Conservation (phyloP, 2,113 vertebrate species). For the Vimba vimba region DNA sequence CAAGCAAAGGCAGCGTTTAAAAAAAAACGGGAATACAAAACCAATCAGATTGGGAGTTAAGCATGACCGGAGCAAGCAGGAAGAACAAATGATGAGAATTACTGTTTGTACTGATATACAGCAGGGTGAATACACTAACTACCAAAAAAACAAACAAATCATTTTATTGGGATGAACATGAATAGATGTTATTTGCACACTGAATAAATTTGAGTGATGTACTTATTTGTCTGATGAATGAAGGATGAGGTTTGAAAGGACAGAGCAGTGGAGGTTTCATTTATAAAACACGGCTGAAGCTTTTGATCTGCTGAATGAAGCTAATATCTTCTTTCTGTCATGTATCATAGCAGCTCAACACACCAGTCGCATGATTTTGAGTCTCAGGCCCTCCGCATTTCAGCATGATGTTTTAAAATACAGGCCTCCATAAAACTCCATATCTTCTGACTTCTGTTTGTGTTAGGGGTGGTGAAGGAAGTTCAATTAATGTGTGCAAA, state of each 20-base stretch:
- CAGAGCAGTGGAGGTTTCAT: background rate
- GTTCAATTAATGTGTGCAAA: conserved; percentile 25
- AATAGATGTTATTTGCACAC: background rate
- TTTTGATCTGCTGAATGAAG: conserved; percentile 2
- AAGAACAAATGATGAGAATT: background rate
- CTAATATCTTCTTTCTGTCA: background rate
- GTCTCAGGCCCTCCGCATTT: background rate
- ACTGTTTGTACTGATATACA: background rate
- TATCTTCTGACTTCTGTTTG: background rate
- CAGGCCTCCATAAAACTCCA: background rate
- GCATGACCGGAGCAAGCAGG: conserved; percentile 28
- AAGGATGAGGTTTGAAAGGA: background rate
- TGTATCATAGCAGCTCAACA: background rate
- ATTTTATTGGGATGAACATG: background rate
- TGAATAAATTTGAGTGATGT: background rate
- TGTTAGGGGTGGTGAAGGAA: conserved; percentile 7
- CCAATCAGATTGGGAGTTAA: conserved; percentile 54
- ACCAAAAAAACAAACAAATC: background rate
- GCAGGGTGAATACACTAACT: background rate
- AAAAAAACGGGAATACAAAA: conserved; percentile 63
- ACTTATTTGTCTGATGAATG: background rate
- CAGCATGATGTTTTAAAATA: background rate
- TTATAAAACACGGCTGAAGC: background rate
- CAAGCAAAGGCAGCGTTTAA: conserved; percentile 73
- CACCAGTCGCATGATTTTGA: background rate